Evolutionary conservation across 2,113 vertebrate species (phyloP).

Genomic region (Caracal caracal): DNA sequence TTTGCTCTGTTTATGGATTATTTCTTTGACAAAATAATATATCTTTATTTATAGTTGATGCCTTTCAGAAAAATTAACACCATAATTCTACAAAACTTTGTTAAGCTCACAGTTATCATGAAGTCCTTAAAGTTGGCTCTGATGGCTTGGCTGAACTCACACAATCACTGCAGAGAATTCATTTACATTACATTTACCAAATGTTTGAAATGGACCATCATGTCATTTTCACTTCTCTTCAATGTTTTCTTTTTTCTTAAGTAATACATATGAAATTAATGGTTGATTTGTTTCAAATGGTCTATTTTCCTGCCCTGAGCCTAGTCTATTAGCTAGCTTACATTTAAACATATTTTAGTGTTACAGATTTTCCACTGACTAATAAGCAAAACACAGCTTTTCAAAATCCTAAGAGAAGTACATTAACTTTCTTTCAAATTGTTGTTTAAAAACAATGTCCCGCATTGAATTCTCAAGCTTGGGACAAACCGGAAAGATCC

Average conservation of each 20-base stretch:
- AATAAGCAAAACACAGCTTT: slow-evolving; percentile 74
- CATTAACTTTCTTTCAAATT: slow-evolving; percentile 69
- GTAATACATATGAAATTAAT: slow-evolving; percentile 76
- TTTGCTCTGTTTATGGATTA: slow-evolving; percentile 58
- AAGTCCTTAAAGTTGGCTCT: slow-evolving; percentile 50
- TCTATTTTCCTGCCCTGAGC: slow-evolving; percentile 69
- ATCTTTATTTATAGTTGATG: slow-evolving; percentile 53
- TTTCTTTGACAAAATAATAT: slow-evolving; percentile 61
- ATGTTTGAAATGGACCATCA: slow-evolving; percentile 75
- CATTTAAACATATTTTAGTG: slow-evolving; percentile 75
- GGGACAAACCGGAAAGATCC: slow-evolving; percentile 76
- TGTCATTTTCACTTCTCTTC: slow-evolving; percentile 78
- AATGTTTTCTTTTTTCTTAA: slow-evolving; percentile 76
- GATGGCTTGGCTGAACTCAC: slow-evolving; percentile 60
- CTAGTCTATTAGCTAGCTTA: slow-evolving; percentile 68
- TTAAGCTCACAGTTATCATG: slow-evolving; percentile 42
- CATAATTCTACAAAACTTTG: slow-evolving; percentile 47
- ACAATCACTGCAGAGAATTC: slow-evolving; percentile 61
- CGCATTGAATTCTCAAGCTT: slow-evolving; percentile 63
- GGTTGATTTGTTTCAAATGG: slow-evolving; percentile 79
- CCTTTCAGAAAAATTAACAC: slow-evolving; percentile 67
- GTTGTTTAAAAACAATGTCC: slow-evolving; percentile 60
- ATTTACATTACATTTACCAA: slow-evolving; percentile 68
- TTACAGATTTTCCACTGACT: slow-evolving; percentile 75
- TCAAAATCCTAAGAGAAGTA: slow-evolving; percentile 59